phyloP scores from a whole-genome alignment of 2,797 vertebrate genomes.

The Lophius americanus region DNA sequence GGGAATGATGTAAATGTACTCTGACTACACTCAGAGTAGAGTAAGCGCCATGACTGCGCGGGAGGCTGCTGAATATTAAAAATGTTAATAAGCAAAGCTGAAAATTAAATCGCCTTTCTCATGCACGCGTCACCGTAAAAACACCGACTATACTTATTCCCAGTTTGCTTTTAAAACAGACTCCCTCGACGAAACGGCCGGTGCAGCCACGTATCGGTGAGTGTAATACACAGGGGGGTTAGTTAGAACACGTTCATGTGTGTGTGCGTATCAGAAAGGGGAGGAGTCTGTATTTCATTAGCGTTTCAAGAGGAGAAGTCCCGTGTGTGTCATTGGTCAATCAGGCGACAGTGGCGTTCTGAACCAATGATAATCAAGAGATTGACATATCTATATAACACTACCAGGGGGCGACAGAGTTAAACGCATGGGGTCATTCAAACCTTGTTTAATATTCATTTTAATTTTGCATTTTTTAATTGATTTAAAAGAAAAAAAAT shows the following conservation, averaged over 20 bases:
- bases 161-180: constrained; percentile 36
- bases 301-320: not conserved
- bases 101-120: constrained; percentile 37
- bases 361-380: constrained; percentile 60
- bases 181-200: constrained; percentile 39
- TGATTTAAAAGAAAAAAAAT: no score
- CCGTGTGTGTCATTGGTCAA: constrained; percentile 56
- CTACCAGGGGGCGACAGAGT: constrained; percentile 58
- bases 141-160: constrained; percentile 23
- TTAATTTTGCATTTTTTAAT: no score
- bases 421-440: not conserved
- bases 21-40: not conserved
- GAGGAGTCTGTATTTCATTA: constrained; percentile 45
- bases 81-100: constrained; percentile 2
- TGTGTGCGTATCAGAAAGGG: constrained; percentile 18
- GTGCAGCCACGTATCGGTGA: constrained; percentile 5
- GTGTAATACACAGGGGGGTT: constrained; percentile 43
- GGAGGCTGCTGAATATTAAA: not conserved
- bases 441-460: no score
- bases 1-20: not conserved
- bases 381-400: not conserved
- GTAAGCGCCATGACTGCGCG: constrained; percentile 10
- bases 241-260: constrained; percentile 5
- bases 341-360: constrained; percentile 30
- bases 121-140: constrained; percentile 39